Evolutionary conservation across 2,888 invertebrate species (phyloP).

Genomic region (Harpagoxenus sublaevis): DNA sequence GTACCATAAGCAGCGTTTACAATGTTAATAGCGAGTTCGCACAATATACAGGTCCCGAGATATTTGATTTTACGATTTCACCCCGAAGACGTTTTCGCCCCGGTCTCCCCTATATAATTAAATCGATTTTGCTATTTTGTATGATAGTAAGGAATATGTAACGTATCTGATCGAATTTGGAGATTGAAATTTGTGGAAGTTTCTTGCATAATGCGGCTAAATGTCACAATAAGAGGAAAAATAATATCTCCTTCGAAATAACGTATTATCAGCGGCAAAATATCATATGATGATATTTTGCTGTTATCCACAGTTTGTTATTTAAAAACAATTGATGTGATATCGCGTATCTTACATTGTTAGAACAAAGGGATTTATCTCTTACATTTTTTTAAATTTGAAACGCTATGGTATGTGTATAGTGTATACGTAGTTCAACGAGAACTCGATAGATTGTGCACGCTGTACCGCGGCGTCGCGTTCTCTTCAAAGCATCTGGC

Average conservation of each 20-base stretch:
- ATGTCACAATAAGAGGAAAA: not conserved
- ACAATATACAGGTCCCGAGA: too few relatives aligned
- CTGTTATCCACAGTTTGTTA: not conserved
- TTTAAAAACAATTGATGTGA: not conserved
- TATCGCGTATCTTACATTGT: not conserved
- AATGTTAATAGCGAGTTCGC: too few relatives aligned
- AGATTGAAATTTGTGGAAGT: conserved; percentile 5
- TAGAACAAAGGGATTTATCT: not conserved
- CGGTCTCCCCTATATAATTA: too few relatives aligned
- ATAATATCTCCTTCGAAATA: not conserved
- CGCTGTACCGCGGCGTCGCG: not conserved
- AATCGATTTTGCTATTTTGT: not conserved
- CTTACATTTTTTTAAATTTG: not conserved
- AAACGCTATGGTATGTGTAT: not conserved
- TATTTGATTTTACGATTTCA: too few relatives aligned
- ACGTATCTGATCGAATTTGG: not conserved
- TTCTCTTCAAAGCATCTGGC: not conserved
- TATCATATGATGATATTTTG: not conserved
- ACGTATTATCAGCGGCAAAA: not conserved
- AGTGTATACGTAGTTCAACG: conserved; percentile 21
- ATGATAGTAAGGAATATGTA: not conserved
- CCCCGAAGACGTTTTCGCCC: too few relatives aligned
- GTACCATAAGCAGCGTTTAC: too few relatives aligned
- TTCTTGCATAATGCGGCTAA: not conserved
- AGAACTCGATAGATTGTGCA: conserved; percentile 39